Percentiles rank a stretch among this genome's conserved stretches.
Evolutionary conservation across 2,888 invertebrate species (phyloP).

Genomic region (Clistopyga incitator): DNA sequence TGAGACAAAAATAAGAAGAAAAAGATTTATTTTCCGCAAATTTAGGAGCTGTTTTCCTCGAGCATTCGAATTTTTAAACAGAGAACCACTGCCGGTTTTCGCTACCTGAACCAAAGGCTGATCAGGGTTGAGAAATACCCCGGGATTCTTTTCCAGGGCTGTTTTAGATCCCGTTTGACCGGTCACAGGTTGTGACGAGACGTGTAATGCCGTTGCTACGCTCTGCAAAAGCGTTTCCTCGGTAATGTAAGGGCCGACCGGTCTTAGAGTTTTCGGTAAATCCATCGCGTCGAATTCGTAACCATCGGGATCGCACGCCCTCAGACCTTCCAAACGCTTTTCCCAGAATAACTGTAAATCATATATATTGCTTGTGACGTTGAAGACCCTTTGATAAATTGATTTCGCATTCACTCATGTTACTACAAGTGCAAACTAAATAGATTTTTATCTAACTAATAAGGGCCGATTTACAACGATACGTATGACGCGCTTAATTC

Average conservation of each 20-base stretch:
- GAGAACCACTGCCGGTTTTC: conserved; percentile 6
- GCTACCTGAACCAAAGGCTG: conserved; percentile 95
- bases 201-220: conserved; percentile 97
- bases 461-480: neutral
- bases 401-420: neutral
- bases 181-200: conserved; percentile 94
- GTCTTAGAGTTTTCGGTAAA: conserved; percentile 92
- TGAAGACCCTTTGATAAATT: conserved; percentile 1
- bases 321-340: conserved; percentile 92
- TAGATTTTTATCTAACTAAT: neutral
- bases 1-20: conserved; percentile 73
- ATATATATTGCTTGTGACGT: conserved; percentile 19
- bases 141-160: conserved; percentile 95
- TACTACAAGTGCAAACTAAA: conserved; percentile 24
- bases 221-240: conserved; percentile 96
- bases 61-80: neutral
- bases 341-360: conserved; percentile 89
- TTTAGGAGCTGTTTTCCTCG: neutral
- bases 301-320: conserved; percentile 95
- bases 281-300: conserved; percentile 93
- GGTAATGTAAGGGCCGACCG: conserved; percentile 94
- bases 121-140: conserved; percentile 97
- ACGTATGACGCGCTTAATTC: neutral
- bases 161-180: conserved; percentile 94
- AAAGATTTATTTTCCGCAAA: neutral